These are phyloP conservation scores for Abrostola tripartita DNA, from an alignment of 2,888 invertebrate genomes.

Conservation along the genomic window DNA sequence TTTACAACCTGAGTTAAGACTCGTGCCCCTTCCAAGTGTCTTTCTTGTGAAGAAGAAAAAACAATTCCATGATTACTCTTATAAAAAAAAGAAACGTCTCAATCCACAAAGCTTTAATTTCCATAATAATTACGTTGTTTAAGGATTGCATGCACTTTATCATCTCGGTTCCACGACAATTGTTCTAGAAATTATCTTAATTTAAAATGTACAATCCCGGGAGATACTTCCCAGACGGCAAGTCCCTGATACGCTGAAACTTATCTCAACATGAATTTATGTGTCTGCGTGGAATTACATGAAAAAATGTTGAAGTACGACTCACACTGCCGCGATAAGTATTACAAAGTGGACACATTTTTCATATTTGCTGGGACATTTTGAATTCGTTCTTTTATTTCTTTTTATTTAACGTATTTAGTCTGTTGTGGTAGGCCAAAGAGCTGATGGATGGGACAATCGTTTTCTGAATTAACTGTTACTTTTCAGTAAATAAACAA, in stretches of 20 bases:
- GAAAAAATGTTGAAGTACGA: conserved; percentile 32
- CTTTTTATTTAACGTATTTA: conserved; percentile 2
- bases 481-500: too few species aligned
- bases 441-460: too few species aligned
- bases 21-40: too few species aligned
- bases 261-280: conserved; percentile 48
- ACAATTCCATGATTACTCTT: too few species aligned
- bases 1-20: too few species aligned
- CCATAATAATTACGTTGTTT: conserved; percentile 6
- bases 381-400: conserved; percentile 17
- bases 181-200: conserved; percentile 31
- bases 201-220: conserved; percentile 21
- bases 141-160: conserved; percentile 8
- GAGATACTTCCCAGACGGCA: conserved; percentile 12
- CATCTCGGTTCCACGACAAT: conserved; percentile 21
- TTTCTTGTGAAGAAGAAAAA: too few species aligned
- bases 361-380: conserved; percentile 41
- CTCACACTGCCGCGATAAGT: conserved; percentile 33
- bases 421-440: too few species aligned
- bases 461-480: too few species aligned
- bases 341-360: conserved; percentile 46
- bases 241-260: conserved; percentile 33
- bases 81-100: not conserved
- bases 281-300: conserved; percentile 39
- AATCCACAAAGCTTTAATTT: conserved; percentile 17